Percentiles rank a stretch among this genome's conserved stretches.
phyloP scores from a whole-genome alignment of 92 coral and sea anemone species.

The Parazoanthus atlanticus region DNA sequence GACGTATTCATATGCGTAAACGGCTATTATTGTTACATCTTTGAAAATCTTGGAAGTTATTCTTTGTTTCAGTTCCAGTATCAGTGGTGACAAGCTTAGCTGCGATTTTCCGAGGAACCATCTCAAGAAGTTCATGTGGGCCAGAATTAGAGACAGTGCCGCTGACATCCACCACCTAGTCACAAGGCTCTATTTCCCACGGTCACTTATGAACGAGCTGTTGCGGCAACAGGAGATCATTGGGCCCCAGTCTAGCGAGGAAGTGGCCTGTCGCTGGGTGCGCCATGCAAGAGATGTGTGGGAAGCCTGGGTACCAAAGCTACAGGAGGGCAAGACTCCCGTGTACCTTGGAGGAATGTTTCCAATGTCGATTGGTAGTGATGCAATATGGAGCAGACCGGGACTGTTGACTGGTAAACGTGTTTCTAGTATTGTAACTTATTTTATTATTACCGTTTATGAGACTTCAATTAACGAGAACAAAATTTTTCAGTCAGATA shows the following conservation, averaged over 20 bases:
- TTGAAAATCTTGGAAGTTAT: no score
- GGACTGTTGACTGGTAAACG: slow-evolving; percentile 75
- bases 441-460: not conserved
- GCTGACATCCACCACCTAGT: slow-evolving; percentile 72
- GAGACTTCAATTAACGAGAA: not conserved
- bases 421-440: not conserved
- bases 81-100: slow-evolving; percentile 2
- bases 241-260: slow-evolving; percentile 61
- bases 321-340: slow-evolving; percentile 59
- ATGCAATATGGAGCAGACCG: slow-evolving; percentile 84
- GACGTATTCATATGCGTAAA: no score
- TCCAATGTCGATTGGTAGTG: slow-evolving; percentile 66
- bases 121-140: slow-evolving; percentile 75
- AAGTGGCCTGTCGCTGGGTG: slow-evolving; percentile 80
- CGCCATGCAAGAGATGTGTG: slow-evolving; percentile 65
- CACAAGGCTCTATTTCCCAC: slow-evolving; percentile 65
- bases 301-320: slow-evolving; percentile 73
- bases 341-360: slow-evolving; percentile 93
- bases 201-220: slow-evolving; percentile 54
- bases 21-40: no score
- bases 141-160: slow-evolving; percentile 58
- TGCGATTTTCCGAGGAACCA: slow-evolving; percentile 77
- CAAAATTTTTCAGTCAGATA: not conserved
- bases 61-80: not conserved
- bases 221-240: slow-evolving; percentile 56